phyloP scores from a whole-genome alignment of 2,797 vertebrate species.

The Tinamus major region DNA sequence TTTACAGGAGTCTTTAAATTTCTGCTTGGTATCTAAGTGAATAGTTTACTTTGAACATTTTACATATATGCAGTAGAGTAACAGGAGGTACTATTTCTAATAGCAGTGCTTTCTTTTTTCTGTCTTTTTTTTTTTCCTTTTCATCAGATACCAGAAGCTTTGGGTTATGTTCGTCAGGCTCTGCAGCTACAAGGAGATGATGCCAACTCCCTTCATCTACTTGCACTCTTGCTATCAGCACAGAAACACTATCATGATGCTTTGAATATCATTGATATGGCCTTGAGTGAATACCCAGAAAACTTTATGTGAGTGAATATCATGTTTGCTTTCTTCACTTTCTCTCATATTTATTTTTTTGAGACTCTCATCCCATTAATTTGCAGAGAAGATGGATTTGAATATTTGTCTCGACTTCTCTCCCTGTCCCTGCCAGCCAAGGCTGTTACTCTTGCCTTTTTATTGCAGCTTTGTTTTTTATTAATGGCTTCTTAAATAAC shows the following conservation, averaged over 20 bases:
- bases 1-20: background rate
- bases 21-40: background rate
- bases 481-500: background rate
- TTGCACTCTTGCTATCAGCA: slow-evolving; percentile 93
- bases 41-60: background rate
- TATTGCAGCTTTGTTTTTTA: background rate
- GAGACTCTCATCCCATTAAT: background rate
- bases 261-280: slow-evolving; percentile 99
- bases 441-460: background rate
- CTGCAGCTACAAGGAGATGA: slow-evolving; percentile 97
- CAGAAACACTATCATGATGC: slow-evolving; percentile 98
- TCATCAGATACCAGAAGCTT: slow-evolving; percentile 94
- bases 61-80: background rate
- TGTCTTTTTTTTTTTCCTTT: background rate
- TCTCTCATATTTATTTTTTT: background rate
- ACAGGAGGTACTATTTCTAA: background rate
- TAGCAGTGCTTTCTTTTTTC: slow-evolving; percentile 46
- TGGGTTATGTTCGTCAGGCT: slow-evolving; percentile 96
- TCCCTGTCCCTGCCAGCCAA: background rate
- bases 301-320: slow-evolving; percentile 91
- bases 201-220: slow-evolving; percentile 95
- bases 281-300: slow-evolving; percentile 96
- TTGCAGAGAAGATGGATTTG: background rate
- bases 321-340: background rate
- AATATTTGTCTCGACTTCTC: background rate